Base-by-base conservation (phyloP, 2,113 vertebrate genomes). In the Neolamprologus modestus region DNA sequence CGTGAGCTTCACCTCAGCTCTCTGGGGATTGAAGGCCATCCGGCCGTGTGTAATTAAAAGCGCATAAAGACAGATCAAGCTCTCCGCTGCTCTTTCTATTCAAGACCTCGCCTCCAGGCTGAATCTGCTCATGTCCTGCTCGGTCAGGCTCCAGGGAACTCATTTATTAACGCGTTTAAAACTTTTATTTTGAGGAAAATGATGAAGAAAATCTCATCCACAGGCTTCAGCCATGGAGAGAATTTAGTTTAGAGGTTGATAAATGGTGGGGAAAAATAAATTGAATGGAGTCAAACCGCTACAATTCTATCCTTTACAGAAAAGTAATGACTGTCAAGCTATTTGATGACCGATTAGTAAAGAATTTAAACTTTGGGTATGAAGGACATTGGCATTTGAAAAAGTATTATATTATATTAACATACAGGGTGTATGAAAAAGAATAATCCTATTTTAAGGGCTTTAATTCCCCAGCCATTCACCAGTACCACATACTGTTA, bases 1-100 rank as follows among this genome's bases (percentile, higher is more conserved):
- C 66, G 83, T 80, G 91, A 78, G 87, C 83, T 87, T 84, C 73
- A 84, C 86, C 84, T 88, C 33, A 8, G 33, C 87, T 94, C 94
- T 90, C 94, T 26, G 84, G 91, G 91, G 92, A 89, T 66, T 90
- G 92, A 84, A 92, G 93, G 76, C 88, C 92, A 92, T 89, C 92
- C 93, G 92, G 90, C 92, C 87, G 9, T 83, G 91, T 90, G 93
- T 96, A 95, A 95, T 95, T 96, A 96, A 95, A 95, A 94, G 92
- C 8, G 82, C 87, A 96, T 95, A 92, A 93, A 95, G 89, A 93
- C 88, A 90, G 93, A 95, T 95, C 94, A 94, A 91, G 91, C 91
- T 87, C 91, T 89, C 89, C 12, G 84, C 81, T 40, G 84, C 91
- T 81, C 84, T 83, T 79, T 92, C 87, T 87, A 47, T 85, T 85